These are phyloP conservation scores for Proteles cristata DNA, from an alignment of 2,113 vertebrate species.

Conservation along the genomic window DNA sequence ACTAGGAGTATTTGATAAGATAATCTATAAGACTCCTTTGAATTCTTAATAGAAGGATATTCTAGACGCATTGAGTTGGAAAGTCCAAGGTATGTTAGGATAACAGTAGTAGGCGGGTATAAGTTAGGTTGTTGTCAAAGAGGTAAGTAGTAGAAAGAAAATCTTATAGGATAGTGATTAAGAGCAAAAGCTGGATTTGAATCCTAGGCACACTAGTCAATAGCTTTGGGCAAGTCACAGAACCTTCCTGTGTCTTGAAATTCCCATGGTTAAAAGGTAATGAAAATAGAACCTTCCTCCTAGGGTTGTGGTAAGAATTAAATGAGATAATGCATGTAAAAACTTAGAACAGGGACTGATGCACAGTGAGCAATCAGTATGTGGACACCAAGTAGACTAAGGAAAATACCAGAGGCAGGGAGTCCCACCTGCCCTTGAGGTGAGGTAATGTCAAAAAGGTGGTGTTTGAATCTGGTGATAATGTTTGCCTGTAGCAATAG, in stretches of 20 bases:
- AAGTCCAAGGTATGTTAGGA: not conserved
- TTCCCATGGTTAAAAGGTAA: not conserved
- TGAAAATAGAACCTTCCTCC: not conserved
- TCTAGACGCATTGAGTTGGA: not conserved
- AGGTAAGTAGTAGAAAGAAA: not conserved
- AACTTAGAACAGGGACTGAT: not conserved
- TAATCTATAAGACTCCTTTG: not conserved
- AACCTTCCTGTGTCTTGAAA: not conserved
- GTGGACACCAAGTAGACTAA: not conserved
- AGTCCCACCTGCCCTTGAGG: not conserved
- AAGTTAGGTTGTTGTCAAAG: not conserved
- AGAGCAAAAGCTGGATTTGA: slow-evolving; percentile 11
- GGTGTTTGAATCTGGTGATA: not conserved
- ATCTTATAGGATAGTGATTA: not conserved
- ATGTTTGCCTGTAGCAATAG: not conserved
- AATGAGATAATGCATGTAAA: not conserved
- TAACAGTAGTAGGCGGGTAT: not conserved
- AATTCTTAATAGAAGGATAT: slow-evolving; percentile 43
- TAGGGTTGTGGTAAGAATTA: not conserved
- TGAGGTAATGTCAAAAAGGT: not conserved
- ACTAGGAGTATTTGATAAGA: not conserved
- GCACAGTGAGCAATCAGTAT: not conserved
- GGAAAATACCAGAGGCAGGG: not conserved
- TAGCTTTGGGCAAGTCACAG: not conserved
- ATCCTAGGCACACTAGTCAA: not conserved